phyloP scores from a whole-genome alignment of 2,888 invertebrate genomes.

The Drosophila basisetae region DNA sequence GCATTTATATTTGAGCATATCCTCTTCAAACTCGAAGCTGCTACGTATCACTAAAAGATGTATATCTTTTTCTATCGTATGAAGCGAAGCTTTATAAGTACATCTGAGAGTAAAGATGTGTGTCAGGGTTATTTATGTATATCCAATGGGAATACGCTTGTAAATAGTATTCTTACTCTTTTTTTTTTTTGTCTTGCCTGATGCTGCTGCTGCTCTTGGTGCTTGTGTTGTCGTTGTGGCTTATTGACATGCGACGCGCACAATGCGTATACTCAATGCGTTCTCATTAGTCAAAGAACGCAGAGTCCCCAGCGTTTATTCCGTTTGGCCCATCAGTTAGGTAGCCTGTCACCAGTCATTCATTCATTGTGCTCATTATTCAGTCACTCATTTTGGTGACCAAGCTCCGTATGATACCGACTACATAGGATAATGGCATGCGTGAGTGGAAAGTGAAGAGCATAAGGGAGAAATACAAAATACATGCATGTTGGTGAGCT shows the following conservation, averaged over 20 bases:
- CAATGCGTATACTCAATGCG: conserved; percentile 43
- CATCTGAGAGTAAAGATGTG: neutral
- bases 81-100: neutral
- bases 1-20: neutral
- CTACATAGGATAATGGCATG: neutral
- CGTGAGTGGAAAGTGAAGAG: neutral
- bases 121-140: neutral
- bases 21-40: neutral
- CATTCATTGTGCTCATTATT: conserved; percentile 33
- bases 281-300: conserved; percentile 57
- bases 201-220: conserved; percentile 7
- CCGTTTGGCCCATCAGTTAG: conserved; percentile 42
- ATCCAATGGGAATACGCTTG: conserved; percentile 3
- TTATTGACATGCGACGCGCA: conserved; percentile 37
- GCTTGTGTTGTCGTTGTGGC: conserved; percentile 7
- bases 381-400: conserved; percentile 29
- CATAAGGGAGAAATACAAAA: neutral
- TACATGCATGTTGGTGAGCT: neutral
- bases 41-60: neutral
- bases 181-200: neutral
- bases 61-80: neutral
- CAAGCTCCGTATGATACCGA: neutral
- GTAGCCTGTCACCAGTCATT: conserved; percentile 35
- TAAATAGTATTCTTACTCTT: neutral
- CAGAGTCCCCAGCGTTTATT: conserved; percentile 12